Evolutionary conservation across 2,113 vertebrate genomes (phyloP).

Genomic region (Microcebus griseorufus): DNA sequence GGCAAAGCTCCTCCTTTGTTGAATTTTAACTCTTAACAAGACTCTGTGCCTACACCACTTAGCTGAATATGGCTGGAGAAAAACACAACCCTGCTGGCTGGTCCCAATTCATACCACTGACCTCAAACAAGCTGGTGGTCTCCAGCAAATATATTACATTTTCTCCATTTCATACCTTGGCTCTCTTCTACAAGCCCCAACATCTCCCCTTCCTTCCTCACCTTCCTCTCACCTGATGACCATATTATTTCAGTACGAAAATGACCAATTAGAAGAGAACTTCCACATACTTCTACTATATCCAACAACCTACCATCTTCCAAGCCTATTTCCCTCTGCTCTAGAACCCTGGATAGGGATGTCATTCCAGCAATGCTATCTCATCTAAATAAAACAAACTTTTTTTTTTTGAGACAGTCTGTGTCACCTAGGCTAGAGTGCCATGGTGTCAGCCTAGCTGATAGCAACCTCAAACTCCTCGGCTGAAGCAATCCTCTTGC

Average conservation of each 20-base stretch:
- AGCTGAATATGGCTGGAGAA: not conserved
- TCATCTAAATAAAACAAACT: not conserved
- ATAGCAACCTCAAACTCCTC: no score
- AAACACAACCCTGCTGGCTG: not conserved
- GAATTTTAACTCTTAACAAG: not conserved
- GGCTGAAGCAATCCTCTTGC: no score
- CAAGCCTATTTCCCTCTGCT: not conserved
- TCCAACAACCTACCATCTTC: not conserved
- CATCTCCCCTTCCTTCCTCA: not conserved
- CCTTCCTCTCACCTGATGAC: not conserved
- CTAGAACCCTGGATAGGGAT: not conserved
- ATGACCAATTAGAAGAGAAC: not conserved
- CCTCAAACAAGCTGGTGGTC: not conserved
- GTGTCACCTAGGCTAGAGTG: no score
- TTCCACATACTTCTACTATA: not conserved
- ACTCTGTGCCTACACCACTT: not conserved
- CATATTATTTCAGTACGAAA: not conserved
- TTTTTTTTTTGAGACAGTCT: no score
- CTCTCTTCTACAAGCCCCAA: not conserved
- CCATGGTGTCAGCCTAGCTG: no score
- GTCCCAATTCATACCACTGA: not conserved
- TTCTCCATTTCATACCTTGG: not conserved
- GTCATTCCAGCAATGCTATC: not conserved
- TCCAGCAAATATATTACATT: not conserved
- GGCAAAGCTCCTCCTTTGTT: not conserved